Conservation (phyloP, 2,113 vertebrate species). For the Carollia perspicillata region DNA sequence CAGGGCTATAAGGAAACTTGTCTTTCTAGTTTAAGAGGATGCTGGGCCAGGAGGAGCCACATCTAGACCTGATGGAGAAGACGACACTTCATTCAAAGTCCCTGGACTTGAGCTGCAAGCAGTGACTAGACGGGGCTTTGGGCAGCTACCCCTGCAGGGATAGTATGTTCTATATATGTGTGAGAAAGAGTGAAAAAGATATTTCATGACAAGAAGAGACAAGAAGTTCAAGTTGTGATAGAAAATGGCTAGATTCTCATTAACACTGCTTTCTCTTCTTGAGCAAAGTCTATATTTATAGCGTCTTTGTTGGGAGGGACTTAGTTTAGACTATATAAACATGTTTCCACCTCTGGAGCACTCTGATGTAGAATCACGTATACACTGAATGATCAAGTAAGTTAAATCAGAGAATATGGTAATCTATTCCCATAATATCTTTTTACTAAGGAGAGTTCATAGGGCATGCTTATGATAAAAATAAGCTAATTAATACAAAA, state of each 20-base stretch:
- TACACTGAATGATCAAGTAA: not conserved
- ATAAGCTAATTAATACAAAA: not conserved
- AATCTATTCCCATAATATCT: not conserved
- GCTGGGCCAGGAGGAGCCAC: not conserved
- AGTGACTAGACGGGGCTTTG: not conserved
- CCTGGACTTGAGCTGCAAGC: not conserved
- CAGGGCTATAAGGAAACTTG: not conserved
- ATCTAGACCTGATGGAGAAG: not conserved
- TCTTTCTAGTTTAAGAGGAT: not conserved
- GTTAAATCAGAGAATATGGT: not conserved
- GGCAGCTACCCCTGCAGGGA: not conserved
- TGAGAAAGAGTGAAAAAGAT: not conserved
- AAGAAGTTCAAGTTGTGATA: not conserved
- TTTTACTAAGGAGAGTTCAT: not conserved
- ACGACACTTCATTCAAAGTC: not conserved
- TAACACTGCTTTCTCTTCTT: not conserved
- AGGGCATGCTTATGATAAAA: not conserved
- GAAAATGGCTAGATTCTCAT: not conserved
- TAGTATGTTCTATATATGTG: not conserved
- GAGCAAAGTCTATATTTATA: not conserved
- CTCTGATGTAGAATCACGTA: not conserved
- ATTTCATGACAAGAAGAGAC: not conserved
- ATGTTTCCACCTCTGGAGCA: not conserved
- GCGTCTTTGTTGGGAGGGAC: not conserved
- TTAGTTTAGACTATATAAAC: not conserved